Base-by-base conservation (phyloP, 2,797 vertebrate species). In the Myioborus miniatus region DNA sequence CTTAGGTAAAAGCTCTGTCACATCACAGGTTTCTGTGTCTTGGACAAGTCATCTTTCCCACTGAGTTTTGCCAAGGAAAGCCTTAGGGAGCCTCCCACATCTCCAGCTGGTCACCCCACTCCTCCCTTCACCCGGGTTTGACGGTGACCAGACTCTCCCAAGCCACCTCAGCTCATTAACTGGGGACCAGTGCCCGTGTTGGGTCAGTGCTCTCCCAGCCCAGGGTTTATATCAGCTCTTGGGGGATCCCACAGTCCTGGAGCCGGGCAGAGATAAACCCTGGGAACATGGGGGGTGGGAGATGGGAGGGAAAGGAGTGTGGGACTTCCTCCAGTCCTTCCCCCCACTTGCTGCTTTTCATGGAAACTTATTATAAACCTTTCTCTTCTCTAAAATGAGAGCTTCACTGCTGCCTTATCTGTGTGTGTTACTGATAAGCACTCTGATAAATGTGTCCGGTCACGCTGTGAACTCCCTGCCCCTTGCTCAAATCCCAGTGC, bases 361-460 rank as follows among this genome's bases (percentile, higher is more conserved):
- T 63, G 69, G 46, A 93, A 83, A 69, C 20, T 15, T 17, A 16
- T 58, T 37, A 50, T 9, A 87, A 91, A 84, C 62, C 21, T 63
- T 86, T 65, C 27, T 58, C 23, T 65, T 82, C 43, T 70, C 71
- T 90, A 30, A 90, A 90, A 88, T 19, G 23, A 88, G 90, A 84
- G 29, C 26, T 90, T 82, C 84, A n/a, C 21, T 63, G 27, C 44
- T 55, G 26, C 36, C 70, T 94, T 94, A 92, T 95, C 95, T 91
- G 63, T 1, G 1, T 47, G 6, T 5, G 0, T 23, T 69, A 17
- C 74, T 84, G 91, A 93, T 96, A 93, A 93, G 71, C 59, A 9
- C 62, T 50, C 36, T 94, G 85, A 94, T 80, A 7, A 34, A 81
- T 41, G 72, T 52, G 69, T 55, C 80, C 2, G 6, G 76, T 81